Base-by-base conservation (phyloP, 1,140 invertebrate species). In the Odontomachus brunneus region DNA sequence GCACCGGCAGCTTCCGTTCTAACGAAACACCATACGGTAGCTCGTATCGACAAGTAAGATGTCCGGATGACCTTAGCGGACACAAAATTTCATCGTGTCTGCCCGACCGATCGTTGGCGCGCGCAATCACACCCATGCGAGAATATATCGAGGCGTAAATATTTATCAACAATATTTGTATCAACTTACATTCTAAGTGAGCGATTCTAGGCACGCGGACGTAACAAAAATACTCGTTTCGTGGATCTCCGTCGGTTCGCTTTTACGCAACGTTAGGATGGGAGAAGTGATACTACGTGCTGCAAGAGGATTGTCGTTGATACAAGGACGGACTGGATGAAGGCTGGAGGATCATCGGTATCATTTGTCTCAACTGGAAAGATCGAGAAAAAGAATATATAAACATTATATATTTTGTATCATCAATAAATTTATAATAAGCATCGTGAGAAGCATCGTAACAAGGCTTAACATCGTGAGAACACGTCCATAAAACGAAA, bases 341-440 rank as follows among this genome's bases (percentile, higher is more conserved):
- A 73, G 53, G 12, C 29, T 26, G 38, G n/a, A 62, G 12, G 33
- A 63, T 51, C 62, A 12, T 19, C 26, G 38, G 44, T 78, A 80
- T 44, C 38, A 44, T 44, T 44, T 44, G 38, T 73, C n/a, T n/a
- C 15, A 63, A 26, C 38, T 81, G 12, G 44, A 67, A 60, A 44
- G 24, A 26, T 83, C 49, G 26, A 44, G 29, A 33, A n/a, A 59
- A 88, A 89, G 75, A 76, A 82, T 87, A 78, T 86, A 80, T 38
- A 89, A 89, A 89, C 67, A 78, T 83, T 76, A 87, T 89, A 89
- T 89, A 89, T 89, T 87, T 83, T 82, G 81, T 85, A 87, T 89
- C 81, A 71, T 83, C 62, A 84, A 89, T 89, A 89, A 87, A 85
- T 66, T 51, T 88, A 89, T 84, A 88, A 86, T 88, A 87, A 83